Evolutionary conservation across 2,888 invertebrate species (phyloP), one percentile per base, ranked within the genome.

Genomic region (Geophilus truncorum): DNA sequence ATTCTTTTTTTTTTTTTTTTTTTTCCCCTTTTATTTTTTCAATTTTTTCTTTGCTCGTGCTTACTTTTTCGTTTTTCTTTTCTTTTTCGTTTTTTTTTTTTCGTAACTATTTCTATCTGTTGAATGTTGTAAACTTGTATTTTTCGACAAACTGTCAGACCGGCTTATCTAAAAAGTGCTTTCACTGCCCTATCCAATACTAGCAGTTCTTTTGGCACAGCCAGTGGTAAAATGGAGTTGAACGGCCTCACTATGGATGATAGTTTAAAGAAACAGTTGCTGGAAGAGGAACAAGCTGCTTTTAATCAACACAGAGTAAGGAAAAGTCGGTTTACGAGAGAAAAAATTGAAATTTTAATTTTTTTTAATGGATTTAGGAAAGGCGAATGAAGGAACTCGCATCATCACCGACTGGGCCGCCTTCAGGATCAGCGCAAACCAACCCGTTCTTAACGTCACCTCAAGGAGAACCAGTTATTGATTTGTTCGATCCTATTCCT

Each of bases 281-380:
- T 99, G 82, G 97, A 97, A 32, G 97, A 98, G 86, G 98, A 99
- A 87, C 97, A 97, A 87, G 96, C 96, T 30, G 94, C 94, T 81
- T 93, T 98, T 91, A 96, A 94, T 88, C 94, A 95, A 88, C 94
- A 96, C 87, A 97, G 97, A 92, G 97, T 81, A 51, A 81, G 45
- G 30, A 21, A 32, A 78, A 32, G 28, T 34, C 32, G 75, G 32
- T 62, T 12, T 62, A 75, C 1, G 5, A 2, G 2, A 75, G 1
- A 10, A 23, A 75, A 28, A 70, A 12, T 75, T 23, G 25, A 32
- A 75, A n/a, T 75, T 10, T 75, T 21, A 15, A 5, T 79, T 30
- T 51, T 57, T 79, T 30, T 9, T 79, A 62, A 21, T 79, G 6
- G 23, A 36, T 21, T 21, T 30, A 79, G 85, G 83, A 82, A 62